Base-by-base conservation (phyloP, 2,113 vertebrate genomes). In the Labeo catla region DNA sequence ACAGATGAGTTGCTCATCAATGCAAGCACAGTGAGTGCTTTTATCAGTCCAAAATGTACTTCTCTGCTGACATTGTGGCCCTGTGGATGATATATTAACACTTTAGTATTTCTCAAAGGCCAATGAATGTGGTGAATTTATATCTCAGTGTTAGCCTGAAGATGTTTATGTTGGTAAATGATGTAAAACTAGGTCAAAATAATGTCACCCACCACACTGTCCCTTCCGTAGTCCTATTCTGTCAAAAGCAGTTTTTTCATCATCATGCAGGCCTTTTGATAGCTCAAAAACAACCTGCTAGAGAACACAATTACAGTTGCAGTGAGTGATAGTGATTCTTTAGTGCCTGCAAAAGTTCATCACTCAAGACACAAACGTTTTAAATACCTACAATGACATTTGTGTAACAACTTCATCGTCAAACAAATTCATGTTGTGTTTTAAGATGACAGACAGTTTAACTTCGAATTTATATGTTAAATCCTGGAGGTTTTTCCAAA, bases 241-340 rank as follows among this genome's bases (percentile, higher is more conserved):
- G 86, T 95, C 95, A 81, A 96, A 87, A 7, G 89, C 88, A 2
- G 90, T 91, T 65, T 93, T 92, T 6, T 88, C 92, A 21, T 89
- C 91, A 8, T 89, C 89, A 84, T 93, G 93, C 21, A 90, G 76
- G 21, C 91, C 92, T 86, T 91, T 88, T 49, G 90, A 66, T 45
- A 92, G 93, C 92, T 95, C 94, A 86, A 97, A 94, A 57, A 95
- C 90, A 85, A 97, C 93, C 97, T 98, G 86, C 39, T 84, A 83
- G 28, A 89, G 65, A 81, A 49, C 54, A 84, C 83, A 11, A 65
- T 63, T 5, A 52, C 28, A 83, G 4, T 50, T 77, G 50, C 23
- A 16, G 12, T 16, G 76, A 77, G 10, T 54, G 4, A 77, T 34
- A 52, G 36, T 45, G 12, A 70, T 70, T 52, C 68, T 36, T 61